Conservation (phyloP, 2,888 invertebrate species). For the Pyrochroa serraticornis region DNA sequence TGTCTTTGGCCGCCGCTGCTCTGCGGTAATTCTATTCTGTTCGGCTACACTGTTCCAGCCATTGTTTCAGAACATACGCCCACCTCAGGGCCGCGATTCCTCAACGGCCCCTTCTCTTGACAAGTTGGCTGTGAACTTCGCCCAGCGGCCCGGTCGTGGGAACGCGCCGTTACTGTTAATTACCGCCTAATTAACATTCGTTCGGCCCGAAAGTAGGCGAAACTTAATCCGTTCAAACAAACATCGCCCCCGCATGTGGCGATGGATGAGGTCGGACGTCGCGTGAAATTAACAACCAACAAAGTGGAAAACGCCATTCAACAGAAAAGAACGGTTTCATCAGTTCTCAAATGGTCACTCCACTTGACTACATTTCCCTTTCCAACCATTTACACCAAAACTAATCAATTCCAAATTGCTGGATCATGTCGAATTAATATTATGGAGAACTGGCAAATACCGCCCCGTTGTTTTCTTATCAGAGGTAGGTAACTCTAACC, state of each 20-base stretch:
- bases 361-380: too few relatives aligned
- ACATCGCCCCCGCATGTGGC: neutral
- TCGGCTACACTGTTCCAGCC: slow-evolving; percentile 34
- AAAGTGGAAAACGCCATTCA: too few relatives aligned
- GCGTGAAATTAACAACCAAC: neutral
- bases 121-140: neutral
- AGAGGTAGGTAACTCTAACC: too few relatives aligned
- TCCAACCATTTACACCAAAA: too few relatives aligned
- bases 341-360: too few relatives aligned
- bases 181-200: slow-evolving; percentile 11
- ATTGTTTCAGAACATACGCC: slow-evolving; percentile 32
- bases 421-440: too few relatives aligned
- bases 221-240: neutral
- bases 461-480: too few relatives aligned
- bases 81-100: slow-evolving; percentile 22
- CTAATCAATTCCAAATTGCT: too few relatives aligned
- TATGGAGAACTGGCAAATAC: too few relatives aligned
- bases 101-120: neutral
- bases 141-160: slow-evolving; percentile 6
- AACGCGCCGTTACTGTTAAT: slow-evolving; percentile 20
- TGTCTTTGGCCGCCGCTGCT: slow-evolving; percentile 40
- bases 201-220: neutral
- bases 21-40: slow-evolving; percentile 42
- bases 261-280: neutral
- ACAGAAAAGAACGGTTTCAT: too few relatives aligned